phyloP scores from a whole-genome alignment of 2,113 vertebrate genomes.

The Chitala chitala region DNA sequence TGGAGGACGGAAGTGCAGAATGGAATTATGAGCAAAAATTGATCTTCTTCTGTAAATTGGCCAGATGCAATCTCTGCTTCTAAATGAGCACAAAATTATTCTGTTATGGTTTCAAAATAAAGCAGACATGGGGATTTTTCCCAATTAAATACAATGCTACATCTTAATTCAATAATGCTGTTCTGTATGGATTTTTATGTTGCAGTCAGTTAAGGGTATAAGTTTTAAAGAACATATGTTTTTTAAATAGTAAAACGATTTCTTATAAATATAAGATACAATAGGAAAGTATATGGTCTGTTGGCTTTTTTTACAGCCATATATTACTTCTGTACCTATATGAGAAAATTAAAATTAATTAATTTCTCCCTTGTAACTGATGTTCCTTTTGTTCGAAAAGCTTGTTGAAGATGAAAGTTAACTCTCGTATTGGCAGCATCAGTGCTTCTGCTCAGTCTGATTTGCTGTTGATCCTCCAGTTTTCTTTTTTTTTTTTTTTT shows the following conservation, averaged over 20 bases:
- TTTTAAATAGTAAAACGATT: too few relatives aligned
- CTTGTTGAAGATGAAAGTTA: too few relatives aligned
- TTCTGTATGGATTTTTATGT: not conserved
- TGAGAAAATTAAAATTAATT: too few relatives aligned
- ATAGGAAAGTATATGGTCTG: too few relatives aligned
- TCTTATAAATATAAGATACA: too few relatives aligned
- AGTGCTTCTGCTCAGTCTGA: not conserved
- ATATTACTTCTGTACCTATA: too few relatives aligned
- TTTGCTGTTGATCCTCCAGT: not conserved
- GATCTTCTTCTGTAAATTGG: not conserved
- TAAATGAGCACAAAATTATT: not conserved
- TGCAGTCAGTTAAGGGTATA: not conserved
- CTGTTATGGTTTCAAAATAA: not conserved
- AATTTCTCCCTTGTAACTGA: too few relatives aligned
- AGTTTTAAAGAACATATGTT: too few relatives aligned
- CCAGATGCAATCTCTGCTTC: not conserved
- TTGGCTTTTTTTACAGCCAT: too few relatives aligned
- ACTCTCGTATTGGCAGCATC: not conserved
- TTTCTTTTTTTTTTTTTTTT: not conserved
- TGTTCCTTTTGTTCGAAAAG: too few relatives aligned
- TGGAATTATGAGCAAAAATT: not conserved
- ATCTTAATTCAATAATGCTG: too few relatives aligned
- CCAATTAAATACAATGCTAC: not conserved
- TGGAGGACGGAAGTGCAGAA: too few relatives aligned
- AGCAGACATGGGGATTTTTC: not conserved